Base-by-base conservation (phyloP, 2,113 vertebrate species). In the Chinchilla lanigera region DNA sequence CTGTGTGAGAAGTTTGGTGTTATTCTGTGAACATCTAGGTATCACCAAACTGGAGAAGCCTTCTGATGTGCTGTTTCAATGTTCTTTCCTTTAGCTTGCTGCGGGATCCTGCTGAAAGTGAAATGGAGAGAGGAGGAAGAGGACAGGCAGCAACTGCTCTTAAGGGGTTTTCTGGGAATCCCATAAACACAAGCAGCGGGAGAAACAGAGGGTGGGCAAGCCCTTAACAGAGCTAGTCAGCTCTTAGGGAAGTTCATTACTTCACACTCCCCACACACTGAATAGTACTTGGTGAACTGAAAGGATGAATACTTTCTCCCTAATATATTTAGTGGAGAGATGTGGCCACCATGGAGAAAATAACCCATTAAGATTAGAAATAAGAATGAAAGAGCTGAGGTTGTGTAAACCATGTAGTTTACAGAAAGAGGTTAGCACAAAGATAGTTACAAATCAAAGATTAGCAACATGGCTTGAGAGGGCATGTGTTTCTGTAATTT, bases 401-500 rank as follows among this genome's bases (percentile, higher is more conserved):
- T 96, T 13, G 26, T 95, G 67, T 50, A 87, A 58, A 54, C 81
- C 87, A 87, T 94, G 54, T 56, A 69, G 97, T 93, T 94, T 82
- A 86, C 84, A 95, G 50, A 98, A 97, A 61, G 85, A 95, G 96
- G 97, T 97, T 92, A 95, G 73, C 44, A 14, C 75, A 28, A 92
- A 98, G 95, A 88, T 82, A 96, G 84, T 82, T 88, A 96, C 98
- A 98, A 98, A 97, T 98, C 97, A 97, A 65, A 96, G 96, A 97
- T 65, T 88, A 94, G 84, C 85, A 97, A 92, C 85, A 82, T 89
- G 67, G 94, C 98, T 44, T 93, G 77, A 50, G 60, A 87, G 86
- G 94, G 83, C 75, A 0, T 90, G 5, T 97, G 75, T 98, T 98
- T 93, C 93, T 95, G 73, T 98, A 94, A 96, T 30, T 81, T 89